Evolutionary conservation across 2,113 vertebrate genomes (phyloP).

Genomic region (Clarias magur): DNA sequence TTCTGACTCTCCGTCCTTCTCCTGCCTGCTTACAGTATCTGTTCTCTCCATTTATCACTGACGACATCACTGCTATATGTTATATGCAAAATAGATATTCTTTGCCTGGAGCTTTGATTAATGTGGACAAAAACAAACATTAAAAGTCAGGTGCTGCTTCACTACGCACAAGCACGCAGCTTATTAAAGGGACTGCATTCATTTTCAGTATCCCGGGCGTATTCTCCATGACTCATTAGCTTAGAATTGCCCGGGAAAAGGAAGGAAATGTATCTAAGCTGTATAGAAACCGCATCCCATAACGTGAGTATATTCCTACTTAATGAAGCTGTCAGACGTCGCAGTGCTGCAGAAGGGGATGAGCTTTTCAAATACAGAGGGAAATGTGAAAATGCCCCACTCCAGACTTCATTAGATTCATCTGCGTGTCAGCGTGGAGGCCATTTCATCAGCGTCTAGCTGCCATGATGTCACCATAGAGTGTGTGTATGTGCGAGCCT

Average conservation of each 20-base stretch:
- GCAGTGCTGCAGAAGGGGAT: slow-evolving; percentile 75
- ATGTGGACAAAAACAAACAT: slow-evolving; percentile 24
- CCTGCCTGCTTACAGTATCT: not conserved
- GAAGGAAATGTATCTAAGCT: not conserved
- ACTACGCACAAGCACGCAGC: not conserved
- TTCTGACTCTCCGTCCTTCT: not conserved
- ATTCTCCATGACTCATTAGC: slow-evolving; percentile 25
- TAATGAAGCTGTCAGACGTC: slow-evolving; percentile 57
- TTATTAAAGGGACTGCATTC: slow-evolving; percentile 14
- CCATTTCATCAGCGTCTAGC: not conserved
- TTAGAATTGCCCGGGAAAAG: slow-evolving; percentile 24
- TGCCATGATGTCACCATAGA: not conserved
- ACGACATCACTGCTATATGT: not conserved
- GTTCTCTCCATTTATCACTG: not conserved
- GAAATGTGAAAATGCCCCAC: not conserved
- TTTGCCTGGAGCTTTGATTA: slow-evolving; percentile 18
- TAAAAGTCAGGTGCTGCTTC: not conserved
- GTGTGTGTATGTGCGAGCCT: not conserved
- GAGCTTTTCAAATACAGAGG: slow-evolving; percentile 30
- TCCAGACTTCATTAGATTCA: not conserved
- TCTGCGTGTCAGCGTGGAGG: not conserved
- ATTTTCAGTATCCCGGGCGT: slow-evolving; percentile 6
- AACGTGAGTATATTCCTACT: not conserved
- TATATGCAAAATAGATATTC: slow-evolving; percentile 9
- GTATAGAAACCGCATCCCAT: not conserved